These are phyloP conservation scores for Agapornis roseicollis DNA, from an alignment of 2,113 vertebrate genomes.

Conservation along the genomic window DNA sequence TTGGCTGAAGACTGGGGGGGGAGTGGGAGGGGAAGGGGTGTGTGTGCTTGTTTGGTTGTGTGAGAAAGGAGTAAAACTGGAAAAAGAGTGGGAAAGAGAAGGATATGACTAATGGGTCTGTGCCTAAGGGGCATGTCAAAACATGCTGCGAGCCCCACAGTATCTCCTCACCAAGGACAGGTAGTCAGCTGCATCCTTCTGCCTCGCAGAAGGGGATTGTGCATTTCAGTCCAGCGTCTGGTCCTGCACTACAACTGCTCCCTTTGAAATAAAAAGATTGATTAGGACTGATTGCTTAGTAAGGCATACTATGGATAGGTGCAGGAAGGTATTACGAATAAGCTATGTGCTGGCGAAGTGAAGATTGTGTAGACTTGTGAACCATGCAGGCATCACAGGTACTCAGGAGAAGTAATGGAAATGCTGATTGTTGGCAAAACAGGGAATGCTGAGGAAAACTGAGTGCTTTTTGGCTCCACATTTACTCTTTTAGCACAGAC, in stretches of 20 bases:
- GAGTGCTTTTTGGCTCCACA: neutral
- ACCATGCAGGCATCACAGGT: neutral
- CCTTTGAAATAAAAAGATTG: neutral
- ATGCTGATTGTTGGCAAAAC: neutral
- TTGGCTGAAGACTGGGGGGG: neutral
- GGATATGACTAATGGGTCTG: neutral
- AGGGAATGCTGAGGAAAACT: neutral
- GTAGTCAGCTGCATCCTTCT: neutral
- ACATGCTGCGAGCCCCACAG: neutral
- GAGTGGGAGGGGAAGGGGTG: too few relatives aligned
- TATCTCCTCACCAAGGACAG: neutral
- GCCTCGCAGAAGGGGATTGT: neutral
- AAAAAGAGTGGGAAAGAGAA: neutral
- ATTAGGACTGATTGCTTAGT: neutral
- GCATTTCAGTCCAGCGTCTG: neutral
- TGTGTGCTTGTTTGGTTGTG: too few relatives aligned
- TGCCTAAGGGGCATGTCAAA: neutral
- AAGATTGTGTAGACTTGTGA: neutral
- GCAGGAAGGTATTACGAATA: neutral
- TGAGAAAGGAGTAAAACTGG: neutral
- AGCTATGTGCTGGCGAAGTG: neutral
- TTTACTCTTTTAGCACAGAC: neutral
- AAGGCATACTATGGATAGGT: neutral
- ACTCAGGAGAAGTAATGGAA: neutral
- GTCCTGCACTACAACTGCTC: neutral